Base-by-base conservation (phyloP, 35 echinoderm and acorn worm species). In the Amphiura filiformis region DNA sequence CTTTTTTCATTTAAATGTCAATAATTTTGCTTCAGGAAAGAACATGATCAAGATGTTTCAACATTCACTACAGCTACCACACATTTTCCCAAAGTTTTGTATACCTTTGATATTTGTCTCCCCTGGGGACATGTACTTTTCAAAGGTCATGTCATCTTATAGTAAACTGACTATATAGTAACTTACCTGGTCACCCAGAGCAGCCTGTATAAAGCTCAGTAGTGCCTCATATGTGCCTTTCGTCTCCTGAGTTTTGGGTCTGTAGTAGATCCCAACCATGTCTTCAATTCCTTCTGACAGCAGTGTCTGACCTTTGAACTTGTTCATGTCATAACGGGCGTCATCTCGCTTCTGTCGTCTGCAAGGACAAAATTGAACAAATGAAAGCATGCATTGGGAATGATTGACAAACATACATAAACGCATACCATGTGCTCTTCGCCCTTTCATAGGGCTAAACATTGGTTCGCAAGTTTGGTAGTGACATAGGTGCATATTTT, bases 181-280 rank as follows among this genome's bases (percentile, higher is more conserved):
- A n/a, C 84, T 28, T 81, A 99, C 96, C 90, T 99, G 96, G 41
- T 99, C 96, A 30, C 96, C 96, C 34, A 99, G 79, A 39, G 96
- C 96, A 65, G 96, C 96, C 39, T 99, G 96, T 31, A 99, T 99
- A 79, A 99, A 99, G 75, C 96, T 99, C 1, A 99, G 90, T 84
- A 99, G 65, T 0, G 96, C 96, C 52, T 99, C 96, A 85, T 99
- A 99, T 23, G 96, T 99, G 15, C 76, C 89, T 78, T 90, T 94
- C 28, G 96, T 99, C 78, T 94, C 96, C 26, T 94, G 90, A 79
- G 96, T 99, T 52, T 99, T 99, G 20, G 96, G 96, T 77, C 93
- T 86, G 82, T 99, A 99, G 88, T 89, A 99, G 41, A 99, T 99
- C 2, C 96, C 96, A 36, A 94, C 96, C 88, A 99, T 92, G 42